Base-by-base conservation (phyloP, 2,113 vertebrate genomes). In the Myanophis thanlyinensis region DNA sequence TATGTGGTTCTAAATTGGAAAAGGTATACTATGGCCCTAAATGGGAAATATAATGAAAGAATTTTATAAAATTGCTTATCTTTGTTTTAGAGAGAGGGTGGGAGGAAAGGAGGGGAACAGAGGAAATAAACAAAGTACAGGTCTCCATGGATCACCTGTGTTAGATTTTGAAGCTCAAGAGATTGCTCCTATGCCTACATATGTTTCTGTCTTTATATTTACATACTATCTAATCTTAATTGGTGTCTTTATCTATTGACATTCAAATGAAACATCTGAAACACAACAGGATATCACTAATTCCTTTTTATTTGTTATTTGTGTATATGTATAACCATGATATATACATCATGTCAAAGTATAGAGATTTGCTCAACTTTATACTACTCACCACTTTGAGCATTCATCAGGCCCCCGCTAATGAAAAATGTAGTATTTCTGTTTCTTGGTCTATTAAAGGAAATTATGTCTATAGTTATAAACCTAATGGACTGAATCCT, bases 401-500 rank as follows among this genome's bases (percentile, higher is more conserved):
- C 92, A 73, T 88, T 94, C 52, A 86, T 73, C 1, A 87, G 53
- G 59, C 94, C 97, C 93, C 94, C 51, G 30, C 18, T 91, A 96
- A 93, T 94, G 92, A 97, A 97, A 96, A 97, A 93, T 94, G 95
- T 30, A 89, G 93, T 90, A 73, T 89, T 40, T 25, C 52, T 95
- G 9, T 87, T 93, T 93, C 90, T 94, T 91, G 27, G 30, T 91
- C 93, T 96, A 22, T 94, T 96, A 94, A 96, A 94, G 94, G 95
- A 94, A 97, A 97, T 94, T 94, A 96, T 95, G 95, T 94, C 88
- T 94, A 94, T 94, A 97, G 95, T 97, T 96, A 85, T 52, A 94
- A 97, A 95, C 93, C 93, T 97, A 97, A 96, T 96, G 94, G 93
- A 44, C 93, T 97, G 95, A 95, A 95, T 87, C 93, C 90, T 87